Conservation (phyloP, 1,140 invertebrate species). For the Drosophila gunungcola region DNA sequence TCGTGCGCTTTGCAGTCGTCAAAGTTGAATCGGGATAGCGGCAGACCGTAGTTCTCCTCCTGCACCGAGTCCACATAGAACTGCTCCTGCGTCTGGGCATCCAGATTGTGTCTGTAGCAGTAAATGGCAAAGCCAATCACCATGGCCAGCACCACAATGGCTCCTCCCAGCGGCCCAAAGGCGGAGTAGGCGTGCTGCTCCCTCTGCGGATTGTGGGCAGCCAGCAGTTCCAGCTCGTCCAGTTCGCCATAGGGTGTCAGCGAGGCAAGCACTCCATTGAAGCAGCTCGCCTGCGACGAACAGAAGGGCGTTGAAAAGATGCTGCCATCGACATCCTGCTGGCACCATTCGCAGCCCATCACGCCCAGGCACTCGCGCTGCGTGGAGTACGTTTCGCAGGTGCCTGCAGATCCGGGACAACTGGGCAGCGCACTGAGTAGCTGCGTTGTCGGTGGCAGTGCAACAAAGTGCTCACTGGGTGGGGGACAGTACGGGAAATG, state of each 20-base stretch:
- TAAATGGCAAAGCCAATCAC: constrained; percentile 88
- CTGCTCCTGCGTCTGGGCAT: constrained; percentile 85
- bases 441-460: constrained; percentile 60
- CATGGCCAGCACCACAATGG: constrained; percentile 87
- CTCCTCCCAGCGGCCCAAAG: constrained; percentile 87
- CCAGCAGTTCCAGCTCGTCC: constrained; percentile 86
- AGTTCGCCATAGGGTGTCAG: constrained; percentile 92
- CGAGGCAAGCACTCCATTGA: constrained; percentile 92
- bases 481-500: constrained; percentile 78
- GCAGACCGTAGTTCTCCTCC: constrained; percentile 84
- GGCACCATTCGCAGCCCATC: constrained; percentile 96
- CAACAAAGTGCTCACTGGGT: constrained; percentile 76
- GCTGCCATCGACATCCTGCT: constrained; percentile 90
- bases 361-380: constrained; percentile 93
- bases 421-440: constrained; percentile 50
- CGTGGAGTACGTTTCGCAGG: constrained; percentile 91
- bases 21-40: constrained; percentile 81
- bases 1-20: constrained; percentile 81
- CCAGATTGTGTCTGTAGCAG: constrained; percentile 88
- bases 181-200: constrained; percentile 87
- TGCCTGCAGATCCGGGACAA: constrained; percentile 87
- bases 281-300: constrained; percentile 91
- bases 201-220: constrained; percentile 85
- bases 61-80: constrained; percentile 86
- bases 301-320: constrained; percentile 91